Conservation (phyloP, 92 coral and sea anemone species). For the Epizoanthus ramosus region DNA sequence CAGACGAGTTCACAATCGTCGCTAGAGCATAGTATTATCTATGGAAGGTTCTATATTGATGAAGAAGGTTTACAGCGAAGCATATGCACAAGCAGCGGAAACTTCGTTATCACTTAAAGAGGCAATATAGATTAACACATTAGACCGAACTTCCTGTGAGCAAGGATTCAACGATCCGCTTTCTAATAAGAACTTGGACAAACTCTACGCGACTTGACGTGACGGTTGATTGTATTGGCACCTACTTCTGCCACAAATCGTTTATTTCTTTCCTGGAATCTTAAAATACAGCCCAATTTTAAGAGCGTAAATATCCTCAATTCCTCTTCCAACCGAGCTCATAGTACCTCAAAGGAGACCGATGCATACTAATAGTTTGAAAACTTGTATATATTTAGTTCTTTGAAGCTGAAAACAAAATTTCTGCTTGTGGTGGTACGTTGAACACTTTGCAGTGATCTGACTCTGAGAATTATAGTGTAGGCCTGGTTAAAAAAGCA, state of each 20-base stretch:
- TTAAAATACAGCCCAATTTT: background rate
- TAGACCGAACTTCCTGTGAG: constrained; percentile 64
- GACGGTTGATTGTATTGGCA: background rate
- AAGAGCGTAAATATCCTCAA: too few relatives aligned
- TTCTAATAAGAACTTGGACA: constrained; percentile 13
- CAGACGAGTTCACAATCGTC: constrained; percentile 15
- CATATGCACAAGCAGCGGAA: constrained; percentile 42
- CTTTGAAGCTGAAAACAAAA: constrained; percentile 58
- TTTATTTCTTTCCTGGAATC: background rate
- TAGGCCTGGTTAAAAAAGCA: constrained; percentile 15
- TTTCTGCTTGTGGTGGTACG: constrained; percentile 57
- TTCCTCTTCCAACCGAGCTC: background rate
- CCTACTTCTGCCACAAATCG: background rate
- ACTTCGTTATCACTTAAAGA: constrained; percentile 64
- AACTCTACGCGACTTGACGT: background rate
- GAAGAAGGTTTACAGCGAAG: constrained; percentile 21
- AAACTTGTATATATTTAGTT: constrained; percentile 66
- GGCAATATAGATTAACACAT: constrained; percentile 77
- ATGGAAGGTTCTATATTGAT: background rate
- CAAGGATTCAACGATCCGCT: constrained; percentile 4
- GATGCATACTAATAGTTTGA: constrained; percentile 51
- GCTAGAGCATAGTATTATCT: background rate
- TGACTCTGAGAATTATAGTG: constrained; percentile 3
- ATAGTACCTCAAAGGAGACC: constrained; percentile 61
- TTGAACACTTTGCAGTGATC: constrained; percentile 4